Evolutionary conservation across 2,888 invertebrate species (phyloP).

Genomic region (Catonia carolina): DNA sequence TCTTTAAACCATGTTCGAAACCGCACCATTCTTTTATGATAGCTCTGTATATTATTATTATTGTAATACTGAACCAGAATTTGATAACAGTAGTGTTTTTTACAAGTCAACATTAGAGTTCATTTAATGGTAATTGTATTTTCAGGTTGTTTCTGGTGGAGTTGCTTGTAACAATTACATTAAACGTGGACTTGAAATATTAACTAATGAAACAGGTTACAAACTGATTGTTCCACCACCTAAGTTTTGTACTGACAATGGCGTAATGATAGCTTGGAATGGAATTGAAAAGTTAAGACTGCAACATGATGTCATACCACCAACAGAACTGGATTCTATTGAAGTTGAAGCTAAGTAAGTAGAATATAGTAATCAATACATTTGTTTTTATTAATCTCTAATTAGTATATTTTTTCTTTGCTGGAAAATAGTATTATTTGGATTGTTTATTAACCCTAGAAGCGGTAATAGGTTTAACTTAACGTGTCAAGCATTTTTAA

Average conservation of each 20-base stretch:
- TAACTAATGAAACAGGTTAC: conserved; percentile 60
- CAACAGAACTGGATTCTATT: conserved; percentile 52
- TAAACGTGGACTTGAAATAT: conserved; percentile 56
- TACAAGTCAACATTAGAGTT: conserved; percentile 6
- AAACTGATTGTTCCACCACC: conserved; percentile 69
- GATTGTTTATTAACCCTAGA: too few relatives aligned
- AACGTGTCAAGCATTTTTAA: too few relatives aligned
- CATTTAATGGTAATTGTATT: conserved; percentile 29
- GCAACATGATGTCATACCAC: conserved; percentile 45
- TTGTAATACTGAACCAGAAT: too few relatives aligned
- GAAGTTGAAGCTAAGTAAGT: conserved; percentile 50
- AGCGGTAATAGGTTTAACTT: too few relatives aligned
- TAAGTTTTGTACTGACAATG: conserved; percentile 92
- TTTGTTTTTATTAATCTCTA: not conserved
- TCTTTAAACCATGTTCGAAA: too few relatives aligned
- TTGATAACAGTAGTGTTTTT: too few relatives aligned
- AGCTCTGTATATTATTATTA: conserved; percentile 18
- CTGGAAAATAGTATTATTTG: not conserved
- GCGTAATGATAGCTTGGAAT: conserved; percentile 99
- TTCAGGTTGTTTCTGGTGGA: conserved; percentile 85
- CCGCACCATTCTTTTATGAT: too few relatives aligned
- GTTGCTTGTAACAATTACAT: conserved; percentile 91
- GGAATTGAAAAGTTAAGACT: conserved; percentile 69
- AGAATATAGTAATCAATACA: not conserved
- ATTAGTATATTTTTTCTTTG: not conserved